Evolutionary conservation across 2,797 vertebrate genomes (phyloP).

Genomic region (Myotis planiceps): DNA sequence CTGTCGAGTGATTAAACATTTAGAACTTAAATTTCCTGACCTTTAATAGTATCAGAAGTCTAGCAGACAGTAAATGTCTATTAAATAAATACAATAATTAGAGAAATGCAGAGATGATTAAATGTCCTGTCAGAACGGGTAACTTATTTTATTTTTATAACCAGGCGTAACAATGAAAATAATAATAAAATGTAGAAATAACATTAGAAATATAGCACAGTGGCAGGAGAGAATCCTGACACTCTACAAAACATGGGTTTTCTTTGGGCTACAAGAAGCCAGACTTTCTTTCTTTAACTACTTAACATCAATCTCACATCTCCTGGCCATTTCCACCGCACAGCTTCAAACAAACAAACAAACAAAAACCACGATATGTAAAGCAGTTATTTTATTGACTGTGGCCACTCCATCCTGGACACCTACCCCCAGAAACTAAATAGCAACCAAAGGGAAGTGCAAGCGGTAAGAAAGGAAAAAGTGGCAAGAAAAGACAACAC

Average conservation of each 20-base stretch:
- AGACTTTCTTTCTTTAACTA: not conserved
- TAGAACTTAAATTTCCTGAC: not conserved
- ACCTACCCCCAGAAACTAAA: not conserved
- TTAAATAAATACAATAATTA: not conserved
- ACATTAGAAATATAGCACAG: not conserved
- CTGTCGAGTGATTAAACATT: not conserved
- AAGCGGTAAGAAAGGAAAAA: not conserved
- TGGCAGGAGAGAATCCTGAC: not conserved
- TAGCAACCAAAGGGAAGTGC: not conserved
- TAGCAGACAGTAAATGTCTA: not conserved
- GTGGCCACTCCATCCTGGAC: not conserved
- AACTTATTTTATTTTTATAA: not conserved
- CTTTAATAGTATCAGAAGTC: not conserved
- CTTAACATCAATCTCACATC: not conserved
- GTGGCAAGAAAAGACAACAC: not conserved
- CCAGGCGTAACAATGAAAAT: not conserved
- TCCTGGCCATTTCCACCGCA: not conserved
- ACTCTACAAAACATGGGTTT: not conserved
- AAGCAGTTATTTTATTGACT: not conserved
- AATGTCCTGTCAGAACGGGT: not conserved
- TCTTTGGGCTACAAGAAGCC: not conserved
- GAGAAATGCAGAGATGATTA: not conserved
- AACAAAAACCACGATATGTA: not conserved
- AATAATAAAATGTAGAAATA: not conserved
- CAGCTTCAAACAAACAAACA: not conserved